phyloP scores from a whole-genome alignment of 2,113 vertebrate genomes.

The Myotis lucifugus region DNA sequence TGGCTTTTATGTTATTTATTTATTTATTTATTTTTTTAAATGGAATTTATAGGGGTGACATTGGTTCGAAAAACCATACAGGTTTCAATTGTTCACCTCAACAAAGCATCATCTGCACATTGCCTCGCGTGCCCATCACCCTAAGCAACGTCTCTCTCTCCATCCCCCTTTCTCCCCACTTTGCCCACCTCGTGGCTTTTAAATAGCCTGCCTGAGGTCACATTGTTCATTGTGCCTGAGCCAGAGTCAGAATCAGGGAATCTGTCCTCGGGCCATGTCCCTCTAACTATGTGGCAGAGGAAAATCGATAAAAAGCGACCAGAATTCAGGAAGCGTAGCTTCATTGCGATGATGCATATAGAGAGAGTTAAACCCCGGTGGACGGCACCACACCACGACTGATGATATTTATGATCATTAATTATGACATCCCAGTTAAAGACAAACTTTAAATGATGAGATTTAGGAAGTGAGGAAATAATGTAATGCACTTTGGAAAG shows the following conservation, averaged over 20 bases:
- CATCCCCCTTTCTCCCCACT: background rate
- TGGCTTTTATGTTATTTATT: background rate
- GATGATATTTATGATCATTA: background rate
- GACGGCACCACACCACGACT: background rate
- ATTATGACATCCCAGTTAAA: constrained; percentile 14
- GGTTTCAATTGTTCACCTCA: background rate
- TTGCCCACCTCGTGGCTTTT: background rate
- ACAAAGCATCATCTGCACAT: background rate
- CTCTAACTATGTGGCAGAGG: background rate
- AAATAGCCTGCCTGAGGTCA: background rate
- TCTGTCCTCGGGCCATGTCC: background rate
- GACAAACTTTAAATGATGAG: background rate
- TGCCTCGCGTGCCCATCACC: background rate
- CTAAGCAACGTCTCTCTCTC: background rate
- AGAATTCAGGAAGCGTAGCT: background rate
- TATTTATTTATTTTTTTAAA: background rate
- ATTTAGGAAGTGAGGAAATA: constrained; percentile 49
- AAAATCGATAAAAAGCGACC: background rate
- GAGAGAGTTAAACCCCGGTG: background rate
- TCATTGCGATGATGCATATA: rapidly evolving
- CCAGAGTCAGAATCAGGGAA: background rate
- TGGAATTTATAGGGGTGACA: background rate
- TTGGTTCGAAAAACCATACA: background rate
- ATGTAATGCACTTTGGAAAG: constrained; percentile 42
- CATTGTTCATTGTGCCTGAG: background rate